Evolutionary conservation across 2,888 invertebrate genomes (phyloP).

Genomic region (Orthosia cruda): DNA sequence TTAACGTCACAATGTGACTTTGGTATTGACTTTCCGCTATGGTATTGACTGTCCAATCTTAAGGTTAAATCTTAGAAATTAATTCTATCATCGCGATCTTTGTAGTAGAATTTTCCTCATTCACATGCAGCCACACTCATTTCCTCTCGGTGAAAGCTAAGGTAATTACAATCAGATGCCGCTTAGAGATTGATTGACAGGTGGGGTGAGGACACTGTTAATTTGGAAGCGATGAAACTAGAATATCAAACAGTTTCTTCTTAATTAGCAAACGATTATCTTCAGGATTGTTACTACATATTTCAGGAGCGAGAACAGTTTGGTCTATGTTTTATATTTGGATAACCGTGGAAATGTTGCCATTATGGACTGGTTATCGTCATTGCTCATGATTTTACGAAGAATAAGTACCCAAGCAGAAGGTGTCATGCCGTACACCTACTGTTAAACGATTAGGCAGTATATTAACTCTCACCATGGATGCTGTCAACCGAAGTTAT

Average conservation of each 20-base stretch:
- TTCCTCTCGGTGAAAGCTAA: conserved; percentile 22
- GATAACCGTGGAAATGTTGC: not conserved
- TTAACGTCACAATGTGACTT: too few species aligned
- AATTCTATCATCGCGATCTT: not conserved
- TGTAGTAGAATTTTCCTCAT: not conserved
- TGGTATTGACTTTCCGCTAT: too few species aligned
- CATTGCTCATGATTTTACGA: not conserved
- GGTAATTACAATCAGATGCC: conserved; percentile 42
- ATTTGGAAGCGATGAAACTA: not conserved
- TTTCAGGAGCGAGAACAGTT: not conserved
- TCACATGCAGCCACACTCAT: conserved; percentile 24
- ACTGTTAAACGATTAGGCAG: too few species aligned
- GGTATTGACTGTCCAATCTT: not conserved
- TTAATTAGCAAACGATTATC: too few species aligned
- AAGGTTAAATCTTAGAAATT: not conserved
- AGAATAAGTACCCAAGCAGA: not conserved
- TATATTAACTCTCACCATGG: too few species aligned
- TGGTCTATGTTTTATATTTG: too few species aligned
- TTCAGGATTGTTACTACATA: too few species aligned
- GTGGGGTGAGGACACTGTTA: not conserved
- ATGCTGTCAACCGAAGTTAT: too few species aligned
- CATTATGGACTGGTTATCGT: not conserved
- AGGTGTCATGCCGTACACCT: too few species aligned
- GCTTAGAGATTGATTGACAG: conserved; percentile 44
- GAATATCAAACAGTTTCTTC: too few species aligned